A percentile compares a stretch with the other conserved stretches of the same genome.
phyloP scores from a whole-genome alignment of 1,140 invertebrate species.

The Drosophila arizonae region DNA sequence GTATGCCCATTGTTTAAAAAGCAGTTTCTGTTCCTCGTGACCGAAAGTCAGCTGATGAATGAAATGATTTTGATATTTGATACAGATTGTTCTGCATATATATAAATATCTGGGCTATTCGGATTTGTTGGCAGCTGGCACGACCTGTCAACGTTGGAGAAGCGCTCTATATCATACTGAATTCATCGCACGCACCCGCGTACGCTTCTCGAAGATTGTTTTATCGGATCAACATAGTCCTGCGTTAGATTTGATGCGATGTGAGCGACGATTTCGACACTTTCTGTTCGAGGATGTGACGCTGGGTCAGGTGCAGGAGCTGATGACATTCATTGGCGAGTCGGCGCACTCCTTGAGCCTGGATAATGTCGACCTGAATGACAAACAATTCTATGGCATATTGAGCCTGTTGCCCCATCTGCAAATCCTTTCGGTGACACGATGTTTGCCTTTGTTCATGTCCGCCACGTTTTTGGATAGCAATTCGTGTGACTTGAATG shows the following conservation, averaged over 20 bases:
- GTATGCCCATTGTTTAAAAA: slow-evolving; percentile 39
- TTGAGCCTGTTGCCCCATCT: slow-evolving; percentile 85
- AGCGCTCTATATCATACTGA: slow-evolving; percentile 84
- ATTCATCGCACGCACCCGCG: slow-evolving; percentile 84
- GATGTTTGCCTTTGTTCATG: slow-evolving; percentile 88
- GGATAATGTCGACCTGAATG: slow-evolving; percentile 86
- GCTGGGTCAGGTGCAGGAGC: slow-evolving; percentile 80
- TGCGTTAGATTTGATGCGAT: slow-evolving; percentile 83
- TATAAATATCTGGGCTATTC: slow-evolving; percentile 86
- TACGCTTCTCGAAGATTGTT: slow-evolving; percentile 84
- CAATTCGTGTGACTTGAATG: slow-evolving; percentile 83
- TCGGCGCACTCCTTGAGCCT: slow-evolving; percentile 83
- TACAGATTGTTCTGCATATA: slow-evolving; percentile 86
- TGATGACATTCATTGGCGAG: slow-evolving; percentile 83
- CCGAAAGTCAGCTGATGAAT: slow-evolving; percentile 65
- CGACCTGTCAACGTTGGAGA: slow-evolving; percentile 85
- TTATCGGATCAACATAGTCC: slow-evolving; percentile 84
- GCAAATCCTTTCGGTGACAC: slow-evolving; percentile 85
- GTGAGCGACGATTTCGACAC: slow-evolving; percentile 84
- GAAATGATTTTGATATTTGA: slow-evolving; percentile 29
- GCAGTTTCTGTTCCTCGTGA: slow-evolving; percentile 26
- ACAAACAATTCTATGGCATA: slow-evolving; percentile 85
- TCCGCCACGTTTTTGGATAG: slow-evolving; percentile 87
- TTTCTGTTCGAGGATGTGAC: slow-evolving; percentile 86
- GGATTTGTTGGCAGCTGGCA: slow-evolving; percentile 85